Base-by-base conservation (phyloP, 2,797 vertebrate genomes). In the Ctenochaetus hawaiiensis region DNA sequence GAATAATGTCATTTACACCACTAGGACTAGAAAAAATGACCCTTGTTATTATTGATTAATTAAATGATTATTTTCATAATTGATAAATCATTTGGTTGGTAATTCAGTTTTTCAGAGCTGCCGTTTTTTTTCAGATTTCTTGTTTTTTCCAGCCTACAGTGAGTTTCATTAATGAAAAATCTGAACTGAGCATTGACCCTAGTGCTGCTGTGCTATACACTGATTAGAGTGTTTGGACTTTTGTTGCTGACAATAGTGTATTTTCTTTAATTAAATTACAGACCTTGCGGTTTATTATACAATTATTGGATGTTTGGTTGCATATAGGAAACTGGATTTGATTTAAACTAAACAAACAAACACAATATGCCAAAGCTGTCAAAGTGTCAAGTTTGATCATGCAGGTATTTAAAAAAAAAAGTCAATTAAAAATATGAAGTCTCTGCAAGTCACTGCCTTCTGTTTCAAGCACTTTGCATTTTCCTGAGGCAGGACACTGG, bases 401-500 rank as follows among this genome's bases (percentile, higher is more conserved):
- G 61, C 41, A 14, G 57, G 18, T 41, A n/a, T 43, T 59, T 18
- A 53, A 20, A 30, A 56, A 71, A 62, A 75, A 75, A 45, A 66
- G 72, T 77, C 59, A n/a, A 61, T 69, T 70, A 62, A 58, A 79
- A 69, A 71, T 56, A 44, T 53, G 7, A 48, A 58, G 34, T 44
- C 37, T 78, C 44, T 45, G 23, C 6, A 52, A 52, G 45, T 17
- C 23, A 22, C 53, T 30, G 20, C 37, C 52, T 73, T 64, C 39
- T 63, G 65, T 80, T 81, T 72, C 57, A 74, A 63, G 45, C 60
- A 16, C 12, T 70, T 78, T 77, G 87, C 69, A 75, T 16, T 84
- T 85, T 81, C 51, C 65, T 37, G 26, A 61, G 57, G 18, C 11
- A 23, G 58, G 71, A 70, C 80, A 43, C 70, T 23, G 10, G 30